These are phyloP conservation scores for Meliscaeva auricollis DNA, from an alignment of 2,888 invertebrate species.

Conservation along the genomic window DNA sequence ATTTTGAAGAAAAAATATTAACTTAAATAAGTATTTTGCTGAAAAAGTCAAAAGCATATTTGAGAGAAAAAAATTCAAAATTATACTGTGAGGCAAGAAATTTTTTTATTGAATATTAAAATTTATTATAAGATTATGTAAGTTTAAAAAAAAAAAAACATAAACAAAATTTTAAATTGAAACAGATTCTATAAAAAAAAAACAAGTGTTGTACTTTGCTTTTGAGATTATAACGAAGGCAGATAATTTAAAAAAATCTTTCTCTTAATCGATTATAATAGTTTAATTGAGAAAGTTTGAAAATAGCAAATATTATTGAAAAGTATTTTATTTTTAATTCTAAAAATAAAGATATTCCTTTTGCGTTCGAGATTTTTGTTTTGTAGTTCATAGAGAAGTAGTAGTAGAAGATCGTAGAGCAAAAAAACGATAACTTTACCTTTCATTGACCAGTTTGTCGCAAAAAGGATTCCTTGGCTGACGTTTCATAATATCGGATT, in stretches of 20 bases:
- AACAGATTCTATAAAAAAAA: slow-evolving; percentile 17
- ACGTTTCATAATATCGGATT: slow-evolving; percentile 99
- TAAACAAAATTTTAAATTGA: background rate
- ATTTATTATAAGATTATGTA: slow-evolving; percentile 15
- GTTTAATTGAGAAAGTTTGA: slow-evolving; percentile 33
- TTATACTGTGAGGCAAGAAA: slow-evolving; percentile 68
- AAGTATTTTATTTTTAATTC: slow-evolving; percentile 5
- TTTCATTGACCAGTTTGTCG: slow-evolving; percentile 99
- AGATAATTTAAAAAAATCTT: slow-evolving; percentile 39
- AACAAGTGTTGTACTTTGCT: slow-evolving; percentile 75
- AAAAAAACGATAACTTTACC: slow-evolving; percentile 87
- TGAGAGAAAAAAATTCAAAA: slow-evolving; percentile 25
- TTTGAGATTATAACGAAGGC: slow-evolving; percentile 67
- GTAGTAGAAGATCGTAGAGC: slow-evolving; percentile 80
- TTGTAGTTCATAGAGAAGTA: slow-evolving; percentile 28
- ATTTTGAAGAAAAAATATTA: slow-evolving; percentile 45
- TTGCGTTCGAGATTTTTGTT: slow-evolving; percentile 57
- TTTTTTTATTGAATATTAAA: slow-evolving; percentile 44
- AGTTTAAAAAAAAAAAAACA: slow-evolving; percentile 19
- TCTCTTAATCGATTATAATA: slow-evolving; percentile 22
- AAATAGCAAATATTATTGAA: slow-evolving; percentile 45
- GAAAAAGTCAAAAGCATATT: slow-evolving; percentile 59
- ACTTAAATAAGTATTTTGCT: slow-evolving; percentile 49
- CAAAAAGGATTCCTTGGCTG: slow-evolving; percentile 98
- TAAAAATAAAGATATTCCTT: slow-evolving; percentile 62